phyloP scores from a whole-genome alignment of 2,113 vertebrate species.

The Prunella fulvescens region DNA sequence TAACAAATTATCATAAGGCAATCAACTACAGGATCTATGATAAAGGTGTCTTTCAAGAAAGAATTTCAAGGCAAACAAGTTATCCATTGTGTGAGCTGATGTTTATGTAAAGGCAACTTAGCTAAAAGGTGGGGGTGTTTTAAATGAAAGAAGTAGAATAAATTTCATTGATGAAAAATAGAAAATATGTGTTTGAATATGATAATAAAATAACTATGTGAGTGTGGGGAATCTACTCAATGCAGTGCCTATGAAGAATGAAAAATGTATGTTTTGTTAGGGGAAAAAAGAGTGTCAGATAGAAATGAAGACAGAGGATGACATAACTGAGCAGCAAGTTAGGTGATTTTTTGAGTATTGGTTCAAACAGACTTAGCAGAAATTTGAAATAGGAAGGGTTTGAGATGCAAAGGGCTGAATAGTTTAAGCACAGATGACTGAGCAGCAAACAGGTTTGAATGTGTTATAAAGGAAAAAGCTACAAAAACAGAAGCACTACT shows the following conservation, averaged over 20 bases:
- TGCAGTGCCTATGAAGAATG: not conserved
- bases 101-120: not conserved
- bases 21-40: not conserved
- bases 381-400: not conserved
- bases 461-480: not conserved
- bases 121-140: not conserved
- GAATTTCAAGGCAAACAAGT: not conserved
- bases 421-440: not conserved
- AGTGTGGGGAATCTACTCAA: not conserved
- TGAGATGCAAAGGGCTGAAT: not conserved
- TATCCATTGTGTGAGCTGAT: not conserved
- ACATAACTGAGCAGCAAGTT: not conserved
- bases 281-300: not conserved
- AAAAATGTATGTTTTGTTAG: not conserved
- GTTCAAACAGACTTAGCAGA: not conserved
- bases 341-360: not conserved
- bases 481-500: not conserved
- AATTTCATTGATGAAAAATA: not conserved
- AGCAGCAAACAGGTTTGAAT: not conserved
- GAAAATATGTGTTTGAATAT: not conserved
- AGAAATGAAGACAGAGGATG: not conserved
- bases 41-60: not conserved
- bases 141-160: not conserved
- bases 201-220: not conserved
- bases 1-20: not conserved